phyloP scores from a whole-genome alignment of 2,113 vertebrate genomes.

The Lasiurus borealis region DNA sequence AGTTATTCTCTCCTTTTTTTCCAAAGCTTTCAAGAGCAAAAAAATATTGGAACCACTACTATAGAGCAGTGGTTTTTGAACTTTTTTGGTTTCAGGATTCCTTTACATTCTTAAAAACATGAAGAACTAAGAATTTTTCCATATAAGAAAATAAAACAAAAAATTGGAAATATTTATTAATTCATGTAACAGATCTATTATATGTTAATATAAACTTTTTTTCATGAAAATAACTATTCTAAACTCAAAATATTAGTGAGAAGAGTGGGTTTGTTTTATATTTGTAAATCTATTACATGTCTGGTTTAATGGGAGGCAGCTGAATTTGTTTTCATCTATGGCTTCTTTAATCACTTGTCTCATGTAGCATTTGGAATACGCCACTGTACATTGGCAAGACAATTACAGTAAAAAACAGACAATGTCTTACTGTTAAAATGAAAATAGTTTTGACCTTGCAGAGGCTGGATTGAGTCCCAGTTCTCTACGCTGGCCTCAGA shows the following conservation, averaged over 20 bases:
- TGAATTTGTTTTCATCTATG: neutral
- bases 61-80: neutral
- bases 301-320: neutral
- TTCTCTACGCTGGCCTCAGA: neutral
- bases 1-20: neutral
- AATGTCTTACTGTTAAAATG: neutral
- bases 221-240: neutral
- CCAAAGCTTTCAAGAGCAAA: neutral
- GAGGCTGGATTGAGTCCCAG: neutral
- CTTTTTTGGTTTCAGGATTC: neutral
- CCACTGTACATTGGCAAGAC: neutral
- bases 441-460: neutral
- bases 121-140: neutral
- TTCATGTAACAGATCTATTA: neutral
- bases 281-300: constrained; percentile 19
- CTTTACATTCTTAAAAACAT: neutral
- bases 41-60: neutral
- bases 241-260: constrained; percentile 12
- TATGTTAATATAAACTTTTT: neutral
- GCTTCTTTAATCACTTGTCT: neutral
- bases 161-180: neutral
- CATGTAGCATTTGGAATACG: neutral
- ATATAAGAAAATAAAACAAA: neutral
- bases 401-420: neutral
- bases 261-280: constrained; percentile 30